Evolutionary conservation across 2,113 vertebrate species (phyloP), one percentile per base, ranked within the genome.

Genomic region (Bubalus kerabau): DNA sequence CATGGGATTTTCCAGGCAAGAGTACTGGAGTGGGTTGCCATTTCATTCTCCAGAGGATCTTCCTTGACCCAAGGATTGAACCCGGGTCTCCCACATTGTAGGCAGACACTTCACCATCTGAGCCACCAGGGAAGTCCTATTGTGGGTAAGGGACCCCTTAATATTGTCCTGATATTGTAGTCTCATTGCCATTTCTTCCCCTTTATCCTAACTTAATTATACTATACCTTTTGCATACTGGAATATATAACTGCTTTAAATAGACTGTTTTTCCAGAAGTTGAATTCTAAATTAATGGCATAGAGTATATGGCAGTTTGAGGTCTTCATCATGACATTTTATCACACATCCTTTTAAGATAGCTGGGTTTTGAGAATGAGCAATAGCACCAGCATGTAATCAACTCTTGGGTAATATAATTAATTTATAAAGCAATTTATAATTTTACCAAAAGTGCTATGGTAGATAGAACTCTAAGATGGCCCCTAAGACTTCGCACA

Each of bases 321-420:
- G 26, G 32, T 30, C 60, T 71, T 93, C 17, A 56, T 64, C 6
- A 21, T 50, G 71, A 12, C 56, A 87, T 93, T 94, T 28, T 83
- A 36, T 88, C 54, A 50, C 11, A 76, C 5, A 5, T 97, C 15
- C 46, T 84, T 88, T 92, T 84, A 56, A n/a, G 17, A 32, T 83
- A 74, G 52, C 30, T 93, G 52, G 24, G 50, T 87, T 93, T 91
- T 82, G 90, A 97, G 90, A 97, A 59, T 4, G 17, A 81, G n/a
- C 23, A 86, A 14, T 67, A 94, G 32, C 17, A 95, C 9, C 40
- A 59, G 62, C 8, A 40, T 85, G 4, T 32, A 43, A 56, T 87
- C 60, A 60, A 4, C 67, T 67, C 57, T 90, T 90, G 32, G 59
- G 59, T 84, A 87, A 91, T 83, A 43, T 48, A 90, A 36, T 96